These are phyloP conservation scores for Neomonachus schauinslandi DNA, from an alignment of 2,113 vertebrate species.

Conservation along the genomic window DNA sequence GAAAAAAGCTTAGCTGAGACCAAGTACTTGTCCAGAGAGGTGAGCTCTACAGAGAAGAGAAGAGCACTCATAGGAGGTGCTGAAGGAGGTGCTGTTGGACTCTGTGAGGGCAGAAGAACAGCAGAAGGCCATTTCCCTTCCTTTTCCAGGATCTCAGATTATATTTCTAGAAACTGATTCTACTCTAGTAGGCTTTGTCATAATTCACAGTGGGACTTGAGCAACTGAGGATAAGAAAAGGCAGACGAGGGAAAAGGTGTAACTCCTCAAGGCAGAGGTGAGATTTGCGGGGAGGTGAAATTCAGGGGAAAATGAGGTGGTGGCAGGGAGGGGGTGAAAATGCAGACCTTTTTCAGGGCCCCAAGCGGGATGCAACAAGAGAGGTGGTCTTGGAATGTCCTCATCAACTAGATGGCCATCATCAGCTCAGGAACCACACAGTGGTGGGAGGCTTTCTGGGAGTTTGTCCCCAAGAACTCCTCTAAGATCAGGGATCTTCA, in stretches of 20 bases:
- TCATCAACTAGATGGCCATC: background rate
- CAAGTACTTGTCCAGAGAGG: background rate
- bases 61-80: background rate
- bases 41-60: background rate
- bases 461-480: slow-evolving; percentile 1
- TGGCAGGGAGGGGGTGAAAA: background rate
- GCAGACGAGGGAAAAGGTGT: background rate
- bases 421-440: background rate
- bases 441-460: background rate
- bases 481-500: background rate
- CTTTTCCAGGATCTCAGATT: background rate
- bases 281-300: background rate
- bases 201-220: background rate
- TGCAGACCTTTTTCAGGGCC: background rate
- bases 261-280: background rate
- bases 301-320: background rate
- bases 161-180: slow-evolving; percentile 22
- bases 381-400: background rate
- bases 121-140: background rate
- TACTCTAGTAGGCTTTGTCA: background rate
- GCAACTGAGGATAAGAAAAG: background rate
- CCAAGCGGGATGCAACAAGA: background rate
- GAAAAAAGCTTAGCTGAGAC: background rate
- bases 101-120: background rate
- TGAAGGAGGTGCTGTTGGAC: background rate